Base-by-base conservation (phyloP, 2,888 invertebrate genomes). In the Chirona hameri region DNA sequence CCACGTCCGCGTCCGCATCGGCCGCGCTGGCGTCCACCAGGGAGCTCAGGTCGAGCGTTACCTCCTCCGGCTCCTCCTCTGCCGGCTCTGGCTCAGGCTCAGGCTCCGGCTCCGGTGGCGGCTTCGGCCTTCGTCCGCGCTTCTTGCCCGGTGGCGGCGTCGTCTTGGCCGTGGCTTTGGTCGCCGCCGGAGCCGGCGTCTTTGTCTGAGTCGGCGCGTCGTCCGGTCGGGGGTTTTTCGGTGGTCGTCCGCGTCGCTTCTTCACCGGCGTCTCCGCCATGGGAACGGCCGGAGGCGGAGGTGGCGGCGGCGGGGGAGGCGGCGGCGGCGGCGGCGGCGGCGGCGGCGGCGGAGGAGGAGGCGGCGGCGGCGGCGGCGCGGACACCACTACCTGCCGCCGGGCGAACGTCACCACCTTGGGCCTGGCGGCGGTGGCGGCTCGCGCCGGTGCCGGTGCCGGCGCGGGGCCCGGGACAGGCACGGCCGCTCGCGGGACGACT, bases 61-160 rank as follows among this genome's bases (percentile, higher is more conserved):
- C 76, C 76, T 76, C 76, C 46, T 76, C 76, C 10, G 76, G 76
- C 76, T 76, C 76, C 24, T 76, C 69, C 65, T 27, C 27, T 3
- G 12, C 14, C 31, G 29, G 31, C 39, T 18, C 31, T 10, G 46
- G 76, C n/a, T 15, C 46, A 1, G 72, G 72, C 72, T 31, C 76
- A 12, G 76, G 76, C 39, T 39, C 46, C 24, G 76, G 76, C 46
- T 76, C 76, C 10, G 31, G 72, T 21, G 12, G n/a, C 46, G 24
- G 46, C 76, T 76, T 76, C 24, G 76, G 46, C 76, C 46, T 76
- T 5, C 76, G 39, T 18, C 76, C 76, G 24, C 76, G 76, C 46
- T 76, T 76, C 46, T 76, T 76, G 24, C 76, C 76, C 27, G 24
- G 39, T 24, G 21, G 76, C 9, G 76, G 24, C 76, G 24, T 5